Conservation (phyloP, 2,797 vertebrate species). For the Dendrocincla fuliginosa region DNA sequence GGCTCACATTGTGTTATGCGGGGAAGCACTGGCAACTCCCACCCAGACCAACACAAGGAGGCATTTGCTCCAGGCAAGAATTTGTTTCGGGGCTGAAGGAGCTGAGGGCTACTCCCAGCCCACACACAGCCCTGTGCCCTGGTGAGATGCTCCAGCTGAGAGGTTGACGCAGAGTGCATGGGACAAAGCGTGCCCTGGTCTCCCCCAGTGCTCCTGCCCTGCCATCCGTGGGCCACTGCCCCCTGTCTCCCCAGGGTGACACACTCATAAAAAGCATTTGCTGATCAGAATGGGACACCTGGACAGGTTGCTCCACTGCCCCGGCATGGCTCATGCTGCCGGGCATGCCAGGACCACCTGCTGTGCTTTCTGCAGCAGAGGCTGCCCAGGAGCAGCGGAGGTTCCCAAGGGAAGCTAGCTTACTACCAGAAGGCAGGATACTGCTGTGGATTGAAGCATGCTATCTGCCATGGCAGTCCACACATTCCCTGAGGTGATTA, state of each 20-base stretch:
- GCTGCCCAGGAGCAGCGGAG: background rate
- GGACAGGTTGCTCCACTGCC: background rate
- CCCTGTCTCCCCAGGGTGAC: background rate
- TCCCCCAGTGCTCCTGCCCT: background rate
- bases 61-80: background rate
- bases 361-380: background rate
- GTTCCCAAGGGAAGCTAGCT: background rate
- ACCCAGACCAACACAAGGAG: background rate
- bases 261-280: background rate
- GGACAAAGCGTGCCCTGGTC: background rate
- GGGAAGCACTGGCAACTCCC: background rate
- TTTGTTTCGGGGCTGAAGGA: background rate
- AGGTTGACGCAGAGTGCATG: accelerated
- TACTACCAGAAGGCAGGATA: background rate
- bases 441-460: background rate
- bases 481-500: background rate
- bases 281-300: background rate
- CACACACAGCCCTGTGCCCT: background rate
- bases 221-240: background rate
- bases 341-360: background rate
- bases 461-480: background rate
- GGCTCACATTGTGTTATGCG: background rate
- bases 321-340: background rate
- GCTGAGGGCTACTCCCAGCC: background rate
- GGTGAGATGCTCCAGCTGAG: background rate